Conservation (phyloP, 2,888 invertebrate genomes). For the Achlya flavicornis region DNA sequence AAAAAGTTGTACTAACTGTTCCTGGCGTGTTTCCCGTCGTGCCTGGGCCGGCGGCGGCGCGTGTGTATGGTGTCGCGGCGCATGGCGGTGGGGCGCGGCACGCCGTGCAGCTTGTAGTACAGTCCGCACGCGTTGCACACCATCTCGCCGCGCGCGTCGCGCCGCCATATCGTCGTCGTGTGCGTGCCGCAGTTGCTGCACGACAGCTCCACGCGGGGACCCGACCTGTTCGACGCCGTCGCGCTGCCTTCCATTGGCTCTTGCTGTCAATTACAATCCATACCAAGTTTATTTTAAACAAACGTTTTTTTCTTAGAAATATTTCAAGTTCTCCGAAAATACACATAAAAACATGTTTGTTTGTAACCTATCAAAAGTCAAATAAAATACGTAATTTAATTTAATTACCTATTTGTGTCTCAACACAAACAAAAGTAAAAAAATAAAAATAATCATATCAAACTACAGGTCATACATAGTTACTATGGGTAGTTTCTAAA, state of each 20-base stretch:
- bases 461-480: too few relatives aligned
- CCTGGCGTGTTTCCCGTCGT: constrained; percentile 83
- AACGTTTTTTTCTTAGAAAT: too few relatives aligned
- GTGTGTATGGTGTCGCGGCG: constrained; percentile 98
- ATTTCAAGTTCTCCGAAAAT: too few relatives aligned
- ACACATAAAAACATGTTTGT: too few relatives aligned
- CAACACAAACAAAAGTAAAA: too few relatives aligned
- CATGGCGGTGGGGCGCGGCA: constrained; percentile 97
- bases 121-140: constrained; percentile 99
- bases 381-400: too few relatives aligned
- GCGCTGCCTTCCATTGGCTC: constrained; percentile 37
- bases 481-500: too few relatives aligned
- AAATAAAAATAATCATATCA: too few relatives aligned
- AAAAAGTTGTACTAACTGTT: constrained; percentile 64
- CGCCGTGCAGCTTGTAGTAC: constrained; percentile 98
- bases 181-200: constrained; percentile 99
- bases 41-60: constrained; percentile 93
- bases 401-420: too few relatives aligned
- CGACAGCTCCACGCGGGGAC: constrained; percentile 90
- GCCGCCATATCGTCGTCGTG: constrained; percentile 98
- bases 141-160: constrained; percentile 98
- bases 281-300: too few relatives aligned
- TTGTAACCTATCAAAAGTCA: too few relatives aligned
- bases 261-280: constrained; percentile 31
- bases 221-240: constrained; percentile 35